Conservation (phyloP, 2,888 invertebrate species). For the Gisinianus flammeolus region DNA sequence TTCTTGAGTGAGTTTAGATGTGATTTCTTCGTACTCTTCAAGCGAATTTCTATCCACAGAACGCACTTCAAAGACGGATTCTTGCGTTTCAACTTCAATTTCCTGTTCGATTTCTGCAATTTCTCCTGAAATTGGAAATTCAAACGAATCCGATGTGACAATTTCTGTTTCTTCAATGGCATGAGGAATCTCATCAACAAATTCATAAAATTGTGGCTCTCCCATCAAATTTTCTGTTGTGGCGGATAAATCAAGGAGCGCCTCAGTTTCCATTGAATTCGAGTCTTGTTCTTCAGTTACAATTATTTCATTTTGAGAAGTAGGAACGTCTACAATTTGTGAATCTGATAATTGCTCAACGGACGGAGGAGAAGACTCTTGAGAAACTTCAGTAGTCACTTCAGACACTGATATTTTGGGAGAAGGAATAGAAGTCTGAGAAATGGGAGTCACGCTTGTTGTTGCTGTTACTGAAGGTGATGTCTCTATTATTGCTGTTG, state of each 20-base stretch:
- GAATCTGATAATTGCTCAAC: not conserved
- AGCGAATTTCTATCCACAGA: not conserved
- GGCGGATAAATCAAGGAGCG: not conserved
- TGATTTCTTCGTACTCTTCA: constrained; percentile 9
- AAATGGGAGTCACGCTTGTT: too few species aligned
- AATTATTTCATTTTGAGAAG: not conserved
- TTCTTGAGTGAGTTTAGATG: too few species aligned
- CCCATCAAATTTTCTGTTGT: not conserved
- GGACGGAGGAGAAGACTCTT: not conserved
- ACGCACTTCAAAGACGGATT: not conserved
- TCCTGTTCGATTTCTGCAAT: constrained; percentile 19
- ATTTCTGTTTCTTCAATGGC: constrained; percentile 20
- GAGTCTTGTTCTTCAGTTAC: not conserved
- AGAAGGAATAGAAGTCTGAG: too few species aligned
- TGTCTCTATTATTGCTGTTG: not conserved
- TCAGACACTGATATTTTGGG: not conserved
- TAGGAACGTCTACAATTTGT: not conserved
- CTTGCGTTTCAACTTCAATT: constrained; percentile 30
- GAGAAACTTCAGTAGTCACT: not conserved
- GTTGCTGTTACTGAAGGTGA: not conserved
- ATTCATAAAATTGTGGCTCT: constrained; percentile 14
- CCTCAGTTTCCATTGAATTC: not conserved
- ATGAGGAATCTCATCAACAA: constrained; percentile 31
- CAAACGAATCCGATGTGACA: not conserved
- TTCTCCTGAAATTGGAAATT: not conserved